Conservation (phyloP, 2,797 vertebrate species). For the Hydrophis major region DNA sequence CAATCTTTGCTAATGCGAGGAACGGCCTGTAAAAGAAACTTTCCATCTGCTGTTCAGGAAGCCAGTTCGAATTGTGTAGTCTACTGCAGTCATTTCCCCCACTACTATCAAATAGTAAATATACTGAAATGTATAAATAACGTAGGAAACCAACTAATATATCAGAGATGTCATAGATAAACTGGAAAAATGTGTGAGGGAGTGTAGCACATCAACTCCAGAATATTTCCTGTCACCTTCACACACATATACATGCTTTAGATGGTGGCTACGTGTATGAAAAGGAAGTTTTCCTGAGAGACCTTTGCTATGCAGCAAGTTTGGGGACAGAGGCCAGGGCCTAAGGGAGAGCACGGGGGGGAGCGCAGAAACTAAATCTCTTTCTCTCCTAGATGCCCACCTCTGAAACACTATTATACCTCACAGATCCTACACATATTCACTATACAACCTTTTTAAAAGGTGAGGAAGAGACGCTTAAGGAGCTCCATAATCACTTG, state of each 20-base stretch:
- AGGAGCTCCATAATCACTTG: not conserved
- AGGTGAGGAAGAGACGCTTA: not conserved
- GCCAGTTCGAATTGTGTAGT: not conserved
- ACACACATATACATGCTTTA: not conserved
- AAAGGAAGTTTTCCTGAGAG: not conserved
- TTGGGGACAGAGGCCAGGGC: not conserved
- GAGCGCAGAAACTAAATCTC: not conserved
- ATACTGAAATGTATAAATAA: not conserved
- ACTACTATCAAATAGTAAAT: slow-evolving; percentile 21
- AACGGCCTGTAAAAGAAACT: slow-evolving; percentile 19
- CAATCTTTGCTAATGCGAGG: slow-evolving; percentile 26
- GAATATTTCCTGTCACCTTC: not conserved
- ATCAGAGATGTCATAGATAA: not conserved
- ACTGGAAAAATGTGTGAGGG: not conserved
- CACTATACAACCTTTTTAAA: not conserved
- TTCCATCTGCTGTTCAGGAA: slow-evolving; percentile 24
- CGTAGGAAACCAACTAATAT: not conserved
- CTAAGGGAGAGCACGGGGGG: too few species aligned
- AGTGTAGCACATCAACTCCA: not conserved
- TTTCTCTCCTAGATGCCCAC: not conserved
- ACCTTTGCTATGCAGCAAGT: not conserved
- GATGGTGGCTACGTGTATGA: not conserved
- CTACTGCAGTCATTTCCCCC: not conserved
- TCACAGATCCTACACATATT: not conserved
- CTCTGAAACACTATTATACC: not conserved